phyloP scores from a whole-genome alignment of 2,888 invertebrate genomes.

The Bellardia pandia region DNA sequence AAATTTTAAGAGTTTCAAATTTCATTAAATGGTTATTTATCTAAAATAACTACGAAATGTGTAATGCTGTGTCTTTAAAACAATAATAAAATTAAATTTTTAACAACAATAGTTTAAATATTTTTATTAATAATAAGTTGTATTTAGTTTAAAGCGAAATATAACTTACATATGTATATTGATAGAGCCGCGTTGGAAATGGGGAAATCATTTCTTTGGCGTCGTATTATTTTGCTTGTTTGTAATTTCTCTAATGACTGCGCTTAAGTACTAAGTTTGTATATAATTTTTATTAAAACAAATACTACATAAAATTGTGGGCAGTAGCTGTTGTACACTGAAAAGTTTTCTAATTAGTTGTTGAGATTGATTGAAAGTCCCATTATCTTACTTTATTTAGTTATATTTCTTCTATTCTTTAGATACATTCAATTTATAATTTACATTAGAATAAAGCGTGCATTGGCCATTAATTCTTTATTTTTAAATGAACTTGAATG shows the following conservation, averaged over 20 bases:
- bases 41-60: background rate
- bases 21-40: slow-evolving; percentile 20
- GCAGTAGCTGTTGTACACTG: background rate
- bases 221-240: slow-evolving; percentile 5
- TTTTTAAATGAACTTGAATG: too few relatives aligned
- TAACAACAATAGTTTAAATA: background rate
- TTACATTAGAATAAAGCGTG: too few relatives aligned
- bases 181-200: background rate
- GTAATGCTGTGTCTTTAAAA: background rate
- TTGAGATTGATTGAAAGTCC: too few relatives aligned
- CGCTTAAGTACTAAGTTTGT: slow-evolving; percentile 23
- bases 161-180: background rate
- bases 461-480: too few relatives aligned
- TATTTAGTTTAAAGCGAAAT: background rate
- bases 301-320: background rate
- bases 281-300: slow-evolving; percentile 4
- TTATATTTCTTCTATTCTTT: too few relatives aligned
- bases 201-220: background rate
- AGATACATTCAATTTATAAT: too few relatives aligned
- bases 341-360: background rate
- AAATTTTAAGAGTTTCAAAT: slow-evolving; percentile 2
- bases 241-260: slow-evolving; percentile 42
- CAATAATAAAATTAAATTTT: background rate
- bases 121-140: background rate
- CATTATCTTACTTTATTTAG: too few relatives aligned